Conservation (phyloP, 2,888 invertebrate species). For the Tetropium fuscum region DNA sequence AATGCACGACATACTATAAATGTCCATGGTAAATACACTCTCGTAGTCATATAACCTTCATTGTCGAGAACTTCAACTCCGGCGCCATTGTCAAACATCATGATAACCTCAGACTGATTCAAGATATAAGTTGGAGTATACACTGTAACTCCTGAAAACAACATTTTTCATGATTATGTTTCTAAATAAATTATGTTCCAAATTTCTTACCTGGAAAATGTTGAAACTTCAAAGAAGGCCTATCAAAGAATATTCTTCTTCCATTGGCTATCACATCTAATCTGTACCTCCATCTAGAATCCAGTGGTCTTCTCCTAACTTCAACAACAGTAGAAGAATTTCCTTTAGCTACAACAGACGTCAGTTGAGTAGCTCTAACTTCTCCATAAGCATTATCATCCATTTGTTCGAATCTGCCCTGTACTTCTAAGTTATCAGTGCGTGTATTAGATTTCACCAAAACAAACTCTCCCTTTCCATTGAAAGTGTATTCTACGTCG, state of each 20-base stretch:
- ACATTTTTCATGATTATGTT: too few species aligned
- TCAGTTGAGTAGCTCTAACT: conserved; percentile 84
- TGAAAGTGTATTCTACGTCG: conserved; percentile 91
- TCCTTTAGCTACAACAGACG: conserved; percentile 87
- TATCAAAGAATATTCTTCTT: conserved; percentile 87
- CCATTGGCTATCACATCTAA: conserved; percentile 92
- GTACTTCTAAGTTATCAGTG: conserved; percentile 84
- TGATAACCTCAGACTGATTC: conserved; percentile 94
- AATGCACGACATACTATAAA: conserved; percentile 80
- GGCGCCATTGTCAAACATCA: conserved; percentile 94
- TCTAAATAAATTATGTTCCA: background rate
- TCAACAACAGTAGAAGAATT: conserved; percentile 86
- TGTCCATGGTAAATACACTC: conserved; percentile 89
- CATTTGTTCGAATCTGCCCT: conserved; percentile 89
- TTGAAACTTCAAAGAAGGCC: conserved; percentile 88
- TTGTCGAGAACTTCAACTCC: conserved; percentile 94
- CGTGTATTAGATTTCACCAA: conserved; percentile 81
- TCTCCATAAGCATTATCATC: conserved; percentile 79
- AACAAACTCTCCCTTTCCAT: conserved; percentile 94
- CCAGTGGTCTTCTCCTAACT: conserved; percentile 84
- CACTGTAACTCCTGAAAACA: conserved; percentile 80
- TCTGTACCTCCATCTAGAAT: conserved; percentile 92
- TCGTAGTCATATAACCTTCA: conserved; percentile 85
- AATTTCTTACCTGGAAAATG: conserved; percentile 81
- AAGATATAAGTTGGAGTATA: conserved; percentile 92